Evolutionary conservation across 2,113 vertebrate genomes (phyloP), one percentile per base, ranked within the genome.

Genomic region (Odontophorus gujanensis): DNA sequence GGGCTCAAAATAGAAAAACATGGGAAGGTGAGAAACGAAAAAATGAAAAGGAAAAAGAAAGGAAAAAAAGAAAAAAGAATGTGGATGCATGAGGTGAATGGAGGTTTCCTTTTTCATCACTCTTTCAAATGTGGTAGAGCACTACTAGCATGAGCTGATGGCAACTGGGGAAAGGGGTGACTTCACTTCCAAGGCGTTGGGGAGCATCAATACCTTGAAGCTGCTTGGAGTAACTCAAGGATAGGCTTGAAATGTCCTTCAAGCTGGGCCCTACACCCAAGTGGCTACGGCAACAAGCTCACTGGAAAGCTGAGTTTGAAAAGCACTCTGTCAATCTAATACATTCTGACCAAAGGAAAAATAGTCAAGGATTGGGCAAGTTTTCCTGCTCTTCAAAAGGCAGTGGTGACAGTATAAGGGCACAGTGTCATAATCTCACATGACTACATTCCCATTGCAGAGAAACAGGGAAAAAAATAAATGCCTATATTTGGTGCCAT

Each of bases 201-300:
- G 59, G 40, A 79, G n/a, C 24, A 69, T 15, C 67, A 81, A 25
- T 32, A 79, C 38, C 38, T 72, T 59, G 30, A 66, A 63, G 30
- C 19, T 75, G 42, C 53, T 73, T 50, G 0, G 3, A 68, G 47
- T 43, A 90, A 24, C 32, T 68, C 0, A 0, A 24, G 38, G 4
- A 53, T 72, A 50, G 53, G 45, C 51, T 79, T 47, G 47, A 45
- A 79, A 48, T 18, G 8, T 0, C 0, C 24, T 26, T 18, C 30
- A 19, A 32, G 5, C 28, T 67, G 74, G 6, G 42, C 51, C 36
- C 38, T 81, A 11, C 1, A 5, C n/a, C 28, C 53, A 76, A 43
- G 15, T 73, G 18, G 32, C 25, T 77, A 81, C 76, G 47, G 58
- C 58, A 85, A 8, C 4, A 26, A 71, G 17, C 50, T 62, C 26